Evolutionary conservation across 2,797 vertebrate species (phyloP).

Genomic region (Apogon talboti): DNA sequence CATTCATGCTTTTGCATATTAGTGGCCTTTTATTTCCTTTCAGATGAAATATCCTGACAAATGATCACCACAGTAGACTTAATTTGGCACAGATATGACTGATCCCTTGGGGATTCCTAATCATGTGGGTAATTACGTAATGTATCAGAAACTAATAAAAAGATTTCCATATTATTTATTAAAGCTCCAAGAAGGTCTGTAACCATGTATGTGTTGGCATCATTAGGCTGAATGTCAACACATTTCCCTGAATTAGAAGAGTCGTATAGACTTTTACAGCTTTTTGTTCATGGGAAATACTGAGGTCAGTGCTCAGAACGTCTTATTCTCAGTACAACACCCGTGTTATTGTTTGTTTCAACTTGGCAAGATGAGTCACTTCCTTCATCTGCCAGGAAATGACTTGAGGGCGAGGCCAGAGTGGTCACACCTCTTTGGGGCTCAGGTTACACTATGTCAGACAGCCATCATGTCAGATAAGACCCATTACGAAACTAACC

Average conservation of each 20-base stretch:
- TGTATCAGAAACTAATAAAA: conserved; percentile 30
- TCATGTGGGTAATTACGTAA: conserved; percentile 18
- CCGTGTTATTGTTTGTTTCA: conserved; percentile 30
- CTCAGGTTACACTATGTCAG: conserved; percentile 43
- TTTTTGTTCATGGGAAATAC: not conserved
- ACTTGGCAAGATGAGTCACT: conserved; percentile 59
- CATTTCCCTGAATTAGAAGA: not conserved
- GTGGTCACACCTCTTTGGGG: conserved; percentile 28
- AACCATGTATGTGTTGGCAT: conserved; percentile 21
- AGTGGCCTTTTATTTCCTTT: too few relatives aligned
- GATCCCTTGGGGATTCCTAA: conserved; percentile 1
- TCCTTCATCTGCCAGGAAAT: conserved; percentile 61
- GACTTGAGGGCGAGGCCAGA: conserved; percentile 20
- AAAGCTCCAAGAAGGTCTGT: not conserved
- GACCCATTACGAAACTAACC: not conserved
- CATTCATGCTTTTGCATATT: too few relatives aligned
- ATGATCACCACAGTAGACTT: not conserved
- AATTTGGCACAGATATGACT: conserved; percentile 17
- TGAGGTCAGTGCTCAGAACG: not conserved
- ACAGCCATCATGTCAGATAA: conserved; percentile 17
- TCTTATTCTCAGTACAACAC: conserved; percentile 19
- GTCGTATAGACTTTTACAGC: not conserved
- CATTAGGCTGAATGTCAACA: conserved; percentile 17
- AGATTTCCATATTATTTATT: conserved; percentile 14
- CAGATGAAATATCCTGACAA: not conserved